Evolutionary conservation across 64 coral and sea anemone species (phyloP).

Genomic region (Montipora foliosa): DNA sequence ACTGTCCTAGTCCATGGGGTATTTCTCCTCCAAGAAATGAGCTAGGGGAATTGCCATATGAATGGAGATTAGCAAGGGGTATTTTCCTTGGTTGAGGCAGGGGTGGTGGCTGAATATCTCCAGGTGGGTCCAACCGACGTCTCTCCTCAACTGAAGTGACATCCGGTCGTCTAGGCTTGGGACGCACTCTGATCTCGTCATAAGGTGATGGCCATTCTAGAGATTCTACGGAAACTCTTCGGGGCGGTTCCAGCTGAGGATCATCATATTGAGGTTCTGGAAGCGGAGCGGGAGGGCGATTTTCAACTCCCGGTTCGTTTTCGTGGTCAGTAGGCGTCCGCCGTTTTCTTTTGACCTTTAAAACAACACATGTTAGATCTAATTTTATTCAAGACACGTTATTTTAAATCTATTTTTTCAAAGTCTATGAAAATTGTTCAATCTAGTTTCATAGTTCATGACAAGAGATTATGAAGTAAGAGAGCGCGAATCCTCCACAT

Average conservation of each 20-base stretch:
- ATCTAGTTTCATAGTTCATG: too few species aligned
- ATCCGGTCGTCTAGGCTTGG: neutral
- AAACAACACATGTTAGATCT: too few species aligned
- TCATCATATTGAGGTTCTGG: neutral
- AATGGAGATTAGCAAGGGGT: neutral
- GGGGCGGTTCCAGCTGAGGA: neutral
- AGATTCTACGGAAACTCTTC: neutral
- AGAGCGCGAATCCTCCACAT: too few species aligned
- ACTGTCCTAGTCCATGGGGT: neutral
- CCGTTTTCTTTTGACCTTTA: neutral
- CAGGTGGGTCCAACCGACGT: too few species aligned
- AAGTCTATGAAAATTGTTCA: too few species aligned
- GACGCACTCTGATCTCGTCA: neutral
- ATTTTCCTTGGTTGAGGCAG: neutral
- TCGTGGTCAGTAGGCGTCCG: neutral
- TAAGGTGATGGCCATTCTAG: slow-evolving; percentile 6
- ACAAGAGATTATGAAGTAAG: too few species aligned
- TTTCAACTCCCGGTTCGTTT: too few species aligned
- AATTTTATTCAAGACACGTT: too few species aligned
- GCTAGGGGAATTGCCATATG: neutral
- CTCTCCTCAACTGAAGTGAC: neutral
- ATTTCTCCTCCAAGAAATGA: neutral
- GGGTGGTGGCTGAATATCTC: neutral
- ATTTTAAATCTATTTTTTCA: too few species aligned
- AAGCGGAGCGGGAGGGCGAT: slow-evolving; percentile 21